These are phyloP conservation scores for Acrossocheilus wenchowensis DNA, from an alignment of 2,797 vertebrate genomes.

Conservation along the genomic window DNA sequence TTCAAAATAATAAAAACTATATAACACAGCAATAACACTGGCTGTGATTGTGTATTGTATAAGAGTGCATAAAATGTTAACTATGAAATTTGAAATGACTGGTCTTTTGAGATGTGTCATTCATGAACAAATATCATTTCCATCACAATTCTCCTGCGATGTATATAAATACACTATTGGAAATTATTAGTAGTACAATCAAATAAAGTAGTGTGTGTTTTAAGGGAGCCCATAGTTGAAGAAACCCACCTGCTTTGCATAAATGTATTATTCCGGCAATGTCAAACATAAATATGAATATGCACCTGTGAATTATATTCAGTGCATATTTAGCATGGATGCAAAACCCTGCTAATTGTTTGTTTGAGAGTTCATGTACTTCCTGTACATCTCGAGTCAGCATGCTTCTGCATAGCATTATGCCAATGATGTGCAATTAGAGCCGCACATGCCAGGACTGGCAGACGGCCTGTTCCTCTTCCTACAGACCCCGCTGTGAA, in stretches of 20 bases:
- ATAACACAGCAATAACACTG: not conserved
- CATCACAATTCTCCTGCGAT: not conserved
- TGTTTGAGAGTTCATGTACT: slow-evolving; percentile 38
- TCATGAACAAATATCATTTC: not conserved
- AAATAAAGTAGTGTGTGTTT: not conserved
- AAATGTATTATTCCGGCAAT: not conserved
- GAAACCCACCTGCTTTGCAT: slow-evolving; percentile 4
- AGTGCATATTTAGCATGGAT: slow-evolving; percentile 38
- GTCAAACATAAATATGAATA: not conserved
- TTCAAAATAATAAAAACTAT: not conserved
- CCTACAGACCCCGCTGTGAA: slow-evolving; percentile 56
- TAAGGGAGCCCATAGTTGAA: not conserved
- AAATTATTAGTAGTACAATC: not conserved
- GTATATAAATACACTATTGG: not conserved
- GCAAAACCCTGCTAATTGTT: slow-evolving; percentile 55
- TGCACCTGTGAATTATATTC: slow-evolving; percentile 27
- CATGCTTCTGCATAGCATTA: slow-evolving; percentile 60
- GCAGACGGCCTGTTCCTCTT: slow-evolving; percentile 47
- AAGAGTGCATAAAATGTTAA: not conserved
- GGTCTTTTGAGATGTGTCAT: not conserved
- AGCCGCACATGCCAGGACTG: slow-evolving; percentile 47
- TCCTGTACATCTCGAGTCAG: slow-evolving; percentile 42
- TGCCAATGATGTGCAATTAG: slow-evolving; percentile 60
- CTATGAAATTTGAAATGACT: not conserved
- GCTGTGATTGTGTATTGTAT: not conserved